phyloP scores from a whole-genome alignment of 2,888 invertebrate species.

The Danaus chrysippus region DNA sequence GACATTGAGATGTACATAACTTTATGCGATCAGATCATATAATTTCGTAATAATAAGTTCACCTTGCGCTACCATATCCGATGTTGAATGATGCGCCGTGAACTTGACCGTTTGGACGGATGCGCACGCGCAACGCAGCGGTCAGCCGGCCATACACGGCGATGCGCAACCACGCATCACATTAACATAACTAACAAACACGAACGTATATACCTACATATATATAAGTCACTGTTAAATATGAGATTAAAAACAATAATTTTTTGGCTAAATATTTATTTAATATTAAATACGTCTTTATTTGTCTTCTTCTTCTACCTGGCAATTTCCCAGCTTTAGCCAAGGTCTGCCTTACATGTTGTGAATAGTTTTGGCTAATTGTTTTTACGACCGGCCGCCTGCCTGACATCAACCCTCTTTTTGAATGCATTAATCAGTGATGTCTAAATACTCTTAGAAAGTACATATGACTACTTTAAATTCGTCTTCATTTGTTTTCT shows the following conservation, averaged over 20 bases:
- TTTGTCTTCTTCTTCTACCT: no score
- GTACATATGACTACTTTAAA: no score
- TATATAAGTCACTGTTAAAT: neutral
- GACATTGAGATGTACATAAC: neutral
- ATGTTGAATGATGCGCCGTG: conserved; percentile 48
- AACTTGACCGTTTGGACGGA: conserved; percentile 69
- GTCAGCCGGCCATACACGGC: conserved; percentile 40
- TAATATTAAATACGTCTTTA: no score
- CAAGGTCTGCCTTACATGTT: no score
- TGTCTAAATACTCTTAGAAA: no score
- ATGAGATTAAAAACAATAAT: neutral
- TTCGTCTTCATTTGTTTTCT: no score
- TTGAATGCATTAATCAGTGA: no score
- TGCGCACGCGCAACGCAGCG: conserved; percentile 57
- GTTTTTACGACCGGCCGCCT: no score
- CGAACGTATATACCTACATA: neutral
- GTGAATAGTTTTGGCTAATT: no score
- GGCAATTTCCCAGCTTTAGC: no score
- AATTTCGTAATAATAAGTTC: conserved; percentile 10
- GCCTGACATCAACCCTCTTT: no score
- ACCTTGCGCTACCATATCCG: conserved; percentile 33
- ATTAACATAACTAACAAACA: conserved; percentile 11
- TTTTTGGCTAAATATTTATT: no score
- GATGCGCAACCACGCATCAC: conserved; percentile 21
- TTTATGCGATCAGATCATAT: neutral